A percentile compares a stretch with the other conserved stretches of the same genome.
Evolutionary conservation across 2,888 invertebrate genomes (phyloP).

Genomic region (Cylloceria caligata): DNA sequence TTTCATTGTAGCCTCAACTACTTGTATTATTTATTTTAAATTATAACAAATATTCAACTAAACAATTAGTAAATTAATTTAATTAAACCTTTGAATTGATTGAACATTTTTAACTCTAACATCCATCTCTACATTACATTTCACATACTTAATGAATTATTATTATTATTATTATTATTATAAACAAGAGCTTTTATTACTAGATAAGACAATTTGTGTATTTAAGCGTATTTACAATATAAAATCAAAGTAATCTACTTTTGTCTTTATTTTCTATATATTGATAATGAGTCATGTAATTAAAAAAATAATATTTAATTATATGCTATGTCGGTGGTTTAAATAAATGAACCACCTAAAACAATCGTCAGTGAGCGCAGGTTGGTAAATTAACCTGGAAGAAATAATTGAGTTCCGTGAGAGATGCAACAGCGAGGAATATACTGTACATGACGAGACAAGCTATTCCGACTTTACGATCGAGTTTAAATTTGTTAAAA

Average conservation of each 20-base stretch:
- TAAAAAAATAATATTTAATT: not conserved
- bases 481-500: conserved; percentile 89
- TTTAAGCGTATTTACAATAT: conserved; percentile 18
- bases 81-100: too few species aligned
- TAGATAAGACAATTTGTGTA: not conserved
- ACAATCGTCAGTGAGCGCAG: conserved; percentile 86
- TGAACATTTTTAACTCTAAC: too few species aligned
- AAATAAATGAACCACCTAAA: conserved; percentile 31
- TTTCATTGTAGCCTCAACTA: too few species aligned
- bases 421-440: conserved; percentile 89
- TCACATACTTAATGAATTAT: too few species aligned
- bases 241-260: not conserved
- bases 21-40: too few species aligned
- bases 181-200: not conserved
- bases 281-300: conserved; percentile 18
- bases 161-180: too few species aligned
- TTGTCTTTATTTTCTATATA: conserved; percentile 2
- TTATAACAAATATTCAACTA: too few species aligned
- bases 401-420: conserved; percentile 92
- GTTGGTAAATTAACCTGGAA: conserved; percentile 90
- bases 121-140: too few species aligned
- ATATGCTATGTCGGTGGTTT: not conserved
- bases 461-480: conserved; percentile 89
- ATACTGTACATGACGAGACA: conserved; percentile 89
- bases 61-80: too few species aligned